Evolutionary conservation across 2,113 vertebrate genomes (phyloP), one percentile per base, ranked within the genome.

Genomic region (Irena cyanogastra): DNA sequence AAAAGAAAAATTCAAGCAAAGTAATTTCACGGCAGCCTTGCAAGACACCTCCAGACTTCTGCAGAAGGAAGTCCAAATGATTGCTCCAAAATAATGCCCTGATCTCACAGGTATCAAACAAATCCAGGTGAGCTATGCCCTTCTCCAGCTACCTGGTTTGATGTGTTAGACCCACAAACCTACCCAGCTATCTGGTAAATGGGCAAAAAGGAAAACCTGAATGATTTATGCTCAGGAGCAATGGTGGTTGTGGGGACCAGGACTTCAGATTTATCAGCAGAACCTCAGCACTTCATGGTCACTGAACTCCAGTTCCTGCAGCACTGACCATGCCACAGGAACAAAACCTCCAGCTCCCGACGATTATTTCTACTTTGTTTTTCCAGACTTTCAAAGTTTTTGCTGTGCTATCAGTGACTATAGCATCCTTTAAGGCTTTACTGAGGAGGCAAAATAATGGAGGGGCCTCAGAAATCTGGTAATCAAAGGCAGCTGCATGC

Each of bases 401-500:
- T 86, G 86, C 93, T 93, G 45, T 72, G 83, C 83, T 94, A 27
- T 96, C 91, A 93, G 81, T 83, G 91, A 94, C 89, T 96, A 41
- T 30, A 68, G 81, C 94, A 95, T 87, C 91, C 94, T 80, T 84
- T 61, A 92, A 97, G 95, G 76, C 85, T 85, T 49, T 92, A 45
- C 54, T 83, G 78, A 97, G 79, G 85, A 95, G 93, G 95, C 49
- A 96, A 95, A 97, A 94, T 90, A 97, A 97, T 65, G 97, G 60
- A 19, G 68, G 44, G 66, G 89, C 92, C 96, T 97, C 96, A 95
- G 94, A 97, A 97, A 94, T 52, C 59, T 39, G 69, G 42, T 97
- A 97, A 98, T 97, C 80, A 97, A 96, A 98, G 95, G 91, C 97
- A 98, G 95, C 94, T 97, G 97, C 94, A 79, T 53, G 64, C 74